Evolutionary conservation across 2,797 vertebrate genomes (phyloP).

Genomic region (Discoglossus pictus): DNA sequence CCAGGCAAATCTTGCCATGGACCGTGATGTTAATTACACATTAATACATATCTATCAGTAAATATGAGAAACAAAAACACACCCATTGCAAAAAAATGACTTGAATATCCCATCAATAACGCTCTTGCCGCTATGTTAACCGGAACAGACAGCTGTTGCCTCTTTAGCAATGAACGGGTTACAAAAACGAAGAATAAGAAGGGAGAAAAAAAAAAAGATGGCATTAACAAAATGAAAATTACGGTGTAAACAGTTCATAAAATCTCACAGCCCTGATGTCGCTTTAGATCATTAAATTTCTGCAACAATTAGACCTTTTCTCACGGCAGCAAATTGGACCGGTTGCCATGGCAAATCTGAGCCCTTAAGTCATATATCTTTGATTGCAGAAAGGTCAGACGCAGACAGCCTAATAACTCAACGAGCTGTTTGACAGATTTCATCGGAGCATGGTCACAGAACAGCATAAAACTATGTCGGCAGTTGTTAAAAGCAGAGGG

Average conservation of each 20-base stretch:
- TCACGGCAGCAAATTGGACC: conserved; percentile 99
- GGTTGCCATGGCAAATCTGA: conserved; percentile 99
- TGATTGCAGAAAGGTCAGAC: conserved; percentile 99
- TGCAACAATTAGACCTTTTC: conserved; percentile 99
- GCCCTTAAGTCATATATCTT: conserved; percentile 99
- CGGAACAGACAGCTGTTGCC: conserved; percentile 65
- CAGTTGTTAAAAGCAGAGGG: conserved; percentile 99
- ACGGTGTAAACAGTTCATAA: conserved; percentile 99
- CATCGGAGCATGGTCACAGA: conserved; percentile 99
- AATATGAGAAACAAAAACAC: too few relatives aligned
- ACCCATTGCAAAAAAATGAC: too few relatives aligned
- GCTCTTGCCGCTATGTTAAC: conserved; percentile 66
- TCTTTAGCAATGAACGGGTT: conserved; percentile 79
- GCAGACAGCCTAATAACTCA: conserved; percentile 99
- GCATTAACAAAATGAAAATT: conserved; percentile 99
- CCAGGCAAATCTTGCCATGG: too few relatives aligned
- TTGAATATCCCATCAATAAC: too few relatives aligned
- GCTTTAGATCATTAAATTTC: conserved; percentile 99
- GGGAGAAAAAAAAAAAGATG: conserved; percentile 85
- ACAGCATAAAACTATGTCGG: conserved; percentile 98
- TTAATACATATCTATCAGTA: too few relatives aligned
- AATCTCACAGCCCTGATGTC: conserved; percentile 99
- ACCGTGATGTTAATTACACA: too few relatives aligned
- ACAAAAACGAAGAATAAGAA: conserved; percentile 58
- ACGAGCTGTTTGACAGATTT: conserved; percentile 99